Evolutionary conservation across 2,797 vertebrate species (phyloP).

Genomic region (Nyctalus aviator): DNA sequence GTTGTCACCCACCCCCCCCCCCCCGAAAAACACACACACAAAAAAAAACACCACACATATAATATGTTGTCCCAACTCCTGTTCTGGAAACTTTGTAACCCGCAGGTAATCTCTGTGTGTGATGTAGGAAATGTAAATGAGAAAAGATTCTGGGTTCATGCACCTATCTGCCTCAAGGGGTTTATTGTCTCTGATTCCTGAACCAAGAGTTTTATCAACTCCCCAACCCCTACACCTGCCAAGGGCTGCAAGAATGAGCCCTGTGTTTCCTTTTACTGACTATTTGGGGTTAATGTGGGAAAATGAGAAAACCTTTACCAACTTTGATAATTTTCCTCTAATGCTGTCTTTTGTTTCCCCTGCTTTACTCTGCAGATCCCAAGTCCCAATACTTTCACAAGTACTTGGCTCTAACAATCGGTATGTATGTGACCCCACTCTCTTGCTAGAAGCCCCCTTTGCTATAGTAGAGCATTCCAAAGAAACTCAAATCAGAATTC

Average conservation of each 20-base stretch:
- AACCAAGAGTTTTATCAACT: neutral
- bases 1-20: too few species aligned
- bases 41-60: too few species aligned
- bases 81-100: neutral
- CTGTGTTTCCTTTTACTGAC: neutral
- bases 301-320: neutral
- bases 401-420: constrained; percentile 75
- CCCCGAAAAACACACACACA: neutral
- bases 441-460: neutral
- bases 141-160: neutral
- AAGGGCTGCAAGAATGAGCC: neutral
- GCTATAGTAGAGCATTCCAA: neutral
- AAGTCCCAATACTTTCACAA: constrained; percentile 76
- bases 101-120: neutral
- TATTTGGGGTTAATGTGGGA: neutral
- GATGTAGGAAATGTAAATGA: neutral
- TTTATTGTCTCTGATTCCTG: neutral
- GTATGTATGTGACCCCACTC: constrained; percentile 75
- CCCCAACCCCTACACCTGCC: neutral
- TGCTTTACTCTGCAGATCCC: constrained; percentile 83
- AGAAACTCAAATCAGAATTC: constrained; percentile 18
- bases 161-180: neutral
- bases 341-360: constrained; percentile 10
- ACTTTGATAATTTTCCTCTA: constrained; percentile 1
- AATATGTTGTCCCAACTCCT: neutral